A percentile compares a stretch with the other conserved stretches of the same genome.
Evolutionary conservation across 1,140 invertebrate species (phyloP).

Genomic region (Drosophila willistoni): DNA sequence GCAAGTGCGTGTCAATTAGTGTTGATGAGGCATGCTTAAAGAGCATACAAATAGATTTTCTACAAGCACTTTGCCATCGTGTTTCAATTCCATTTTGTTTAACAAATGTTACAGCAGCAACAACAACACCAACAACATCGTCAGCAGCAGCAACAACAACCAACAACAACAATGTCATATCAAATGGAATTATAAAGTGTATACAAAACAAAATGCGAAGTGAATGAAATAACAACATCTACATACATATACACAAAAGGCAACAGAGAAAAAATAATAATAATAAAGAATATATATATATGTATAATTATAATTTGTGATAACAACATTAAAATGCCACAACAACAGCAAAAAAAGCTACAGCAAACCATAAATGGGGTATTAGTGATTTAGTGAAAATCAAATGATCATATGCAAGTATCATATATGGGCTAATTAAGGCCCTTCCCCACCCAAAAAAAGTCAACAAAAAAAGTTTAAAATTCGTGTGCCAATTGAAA

Average conservation of each 20-base stretch:
- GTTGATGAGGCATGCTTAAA: constrained; percentile 71
- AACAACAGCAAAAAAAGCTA: constrained; percentile 3
- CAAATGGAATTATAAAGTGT: constrained; percentile 66
- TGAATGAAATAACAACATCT: constrained; percentile 24
- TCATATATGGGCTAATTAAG: constrained; percentile 71
- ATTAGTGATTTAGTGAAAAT: constrained; percentile 24
- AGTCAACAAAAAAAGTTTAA: constrained; percentile 25
- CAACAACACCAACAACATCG: constrained; percentile 26
- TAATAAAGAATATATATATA: constrained; percentile 29
- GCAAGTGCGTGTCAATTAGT: constrained; percentile 78
- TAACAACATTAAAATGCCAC: constrained; percentile 58
- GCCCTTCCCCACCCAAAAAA: background rate
- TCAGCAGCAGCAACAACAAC: constrained; percentile 17
- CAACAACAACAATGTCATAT: constrained; percentile 38
- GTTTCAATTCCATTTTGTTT: constrained; percentile 75
- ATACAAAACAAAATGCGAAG: constrained; percentile 52
- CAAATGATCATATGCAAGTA: constrained; percentile 19
- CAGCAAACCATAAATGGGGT: constrained; percentile 12
- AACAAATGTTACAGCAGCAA: constrained; percentile 50
- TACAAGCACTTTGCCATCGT: constrained; percentile 47
- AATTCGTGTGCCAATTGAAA: constrained; percentile 45
- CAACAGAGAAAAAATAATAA: constrained; percentile 5
- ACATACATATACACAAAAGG: constrained; percentile 24
- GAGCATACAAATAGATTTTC: constrained; percentile 73
- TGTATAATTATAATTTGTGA: constrained; percentile 55